Evolutionary conservation across 2,113 vertebrate genomes (phyloP).

Genomic region (Pogona vitticeps): DNA sequence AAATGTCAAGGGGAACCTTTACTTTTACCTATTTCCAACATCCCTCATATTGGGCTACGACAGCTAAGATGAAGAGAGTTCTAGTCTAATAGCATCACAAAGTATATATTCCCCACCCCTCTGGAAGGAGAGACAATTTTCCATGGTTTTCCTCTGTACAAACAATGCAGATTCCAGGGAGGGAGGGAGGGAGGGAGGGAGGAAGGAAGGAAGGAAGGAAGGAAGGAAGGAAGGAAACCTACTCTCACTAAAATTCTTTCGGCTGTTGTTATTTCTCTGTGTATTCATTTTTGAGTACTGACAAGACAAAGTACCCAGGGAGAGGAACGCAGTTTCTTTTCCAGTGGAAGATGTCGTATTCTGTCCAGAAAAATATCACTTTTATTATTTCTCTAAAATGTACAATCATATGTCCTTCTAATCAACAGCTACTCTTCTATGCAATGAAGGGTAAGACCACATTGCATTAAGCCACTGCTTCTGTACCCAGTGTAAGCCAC

Average conservation of each 20-base stretch:
- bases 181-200: no score
- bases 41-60: no score
- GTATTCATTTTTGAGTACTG: no score
- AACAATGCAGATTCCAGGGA: background rate
- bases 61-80: no score
- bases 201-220: no score
- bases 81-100: no score
- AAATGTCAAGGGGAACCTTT: no score
- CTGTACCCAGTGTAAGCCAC: background rate
- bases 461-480: background rate
- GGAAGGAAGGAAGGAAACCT: no score
- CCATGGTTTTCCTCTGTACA: background rate
- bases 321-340: background rate
- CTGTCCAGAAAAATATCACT: background rate
- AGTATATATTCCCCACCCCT: no score
- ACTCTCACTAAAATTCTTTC: background rate
- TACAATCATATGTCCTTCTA: conserved; percentile 1
- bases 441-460: background rate
- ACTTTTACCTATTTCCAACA: no score
- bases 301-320: background rate
- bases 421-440: background rate
- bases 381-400: background rate
- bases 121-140: no score
- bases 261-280: background rate
- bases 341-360: background rate